These are phyloP conservation scores for Alloplasta piceator DNA, from an alignment of 2,888 invertebrate genomes.

Conservation along the genomic window DNA sequence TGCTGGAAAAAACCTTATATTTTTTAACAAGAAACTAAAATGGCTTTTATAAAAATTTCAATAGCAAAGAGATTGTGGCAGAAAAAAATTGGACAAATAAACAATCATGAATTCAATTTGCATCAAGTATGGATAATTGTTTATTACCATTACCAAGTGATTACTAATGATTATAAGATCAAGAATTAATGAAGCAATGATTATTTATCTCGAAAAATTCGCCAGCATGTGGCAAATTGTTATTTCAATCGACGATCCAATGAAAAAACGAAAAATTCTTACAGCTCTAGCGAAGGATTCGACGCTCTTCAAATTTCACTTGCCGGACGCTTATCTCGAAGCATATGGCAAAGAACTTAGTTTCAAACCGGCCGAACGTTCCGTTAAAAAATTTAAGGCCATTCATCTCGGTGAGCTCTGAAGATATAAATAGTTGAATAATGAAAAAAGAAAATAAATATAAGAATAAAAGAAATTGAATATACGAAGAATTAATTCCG, in stretches of 20 bases:
- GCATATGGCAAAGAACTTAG: constrained; percentile 93
- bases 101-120: too few relatives aligned
- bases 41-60: too few relatives aligned
- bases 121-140: too few relatives aligned
- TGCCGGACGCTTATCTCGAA: constrained; percentile 87
- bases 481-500: too few relatives aligned
- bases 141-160: too few relatives aligned
- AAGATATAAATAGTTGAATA: constrained; percentile 47
- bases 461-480: constrained; percentile 16
- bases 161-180: too few relatives aligned
- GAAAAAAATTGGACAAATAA: too few relatives aligned
- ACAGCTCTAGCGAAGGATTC: constrained; percentile 92
- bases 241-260: constrained; percentile 21
- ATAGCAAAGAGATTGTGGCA: too few relatives aligned
- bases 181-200: too few relatives aligned
- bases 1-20: too few relatives aligned
- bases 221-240: not conserved
- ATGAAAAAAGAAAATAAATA: constrained; percentile 17
- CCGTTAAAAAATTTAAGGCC: constrained; percentile 91
- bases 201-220: too few relatives aligned
- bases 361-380: constrained; percentile 91
- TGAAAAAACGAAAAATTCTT: constrained; percentile 75
- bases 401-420: constrained; percentile 87
- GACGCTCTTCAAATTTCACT: constrained; percentile 89
- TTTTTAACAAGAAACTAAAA: too few relatives aligned